Percentiles rank a stretch among this genome's conserved stretches.
Evolutionary conservation across 2,797 vertebrate species (phyloP).

Genomic region (Pyrocephalus nanus): DNA sequence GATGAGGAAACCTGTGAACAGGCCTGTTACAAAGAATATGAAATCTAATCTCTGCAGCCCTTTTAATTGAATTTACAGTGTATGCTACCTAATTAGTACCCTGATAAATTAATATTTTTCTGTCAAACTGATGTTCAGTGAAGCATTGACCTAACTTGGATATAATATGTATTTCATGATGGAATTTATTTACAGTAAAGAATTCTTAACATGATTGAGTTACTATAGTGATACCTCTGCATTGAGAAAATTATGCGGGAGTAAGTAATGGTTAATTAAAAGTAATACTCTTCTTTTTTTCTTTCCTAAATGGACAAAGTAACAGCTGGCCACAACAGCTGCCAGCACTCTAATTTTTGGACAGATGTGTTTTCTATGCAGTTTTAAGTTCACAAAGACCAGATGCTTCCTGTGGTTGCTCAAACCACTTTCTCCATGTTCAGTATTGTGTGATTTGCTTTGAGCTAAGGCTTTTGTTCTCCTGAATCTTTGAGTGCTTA

Average conservation of each 20-base stretch:
- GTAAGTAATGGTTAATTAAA: neutral
- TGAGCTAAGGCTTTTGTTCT: neutral
- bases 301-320: neutral
- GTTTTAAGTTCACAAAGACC: conserved; percentile 17
- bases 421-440: neutral
- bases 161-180: neutral
- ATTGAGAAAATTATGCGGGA: neutral
- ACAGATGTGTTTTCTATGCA: conserved; percentile 1
- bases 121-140: neutral
- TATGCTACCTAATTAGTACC: neutral
- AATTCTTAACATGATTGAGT: neutral
- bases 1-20: neutral
- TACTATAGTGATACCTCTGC: neutral
- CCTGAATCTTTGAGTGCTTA: neutral
- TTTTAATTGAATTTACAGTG: neutral
- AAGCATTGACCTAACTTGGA: neutral
- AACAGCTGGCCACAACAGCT: conserved; percentile 14
- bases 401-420: neutral
- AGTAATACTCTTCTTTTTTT: neutral
- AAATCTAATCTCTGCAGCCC: neutral
- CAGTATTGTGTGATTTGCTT: neutral
- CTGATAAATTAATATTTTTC: neutral
- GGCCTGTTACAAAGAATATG: neutral
- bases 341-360: neutral
- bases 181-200: neutral